Evolutionary conservation across 1,140 invertebrate species (phyloP), one percentile per base, ranked within the genome.

Genomic region (Calycopis cecrops): DNA sequence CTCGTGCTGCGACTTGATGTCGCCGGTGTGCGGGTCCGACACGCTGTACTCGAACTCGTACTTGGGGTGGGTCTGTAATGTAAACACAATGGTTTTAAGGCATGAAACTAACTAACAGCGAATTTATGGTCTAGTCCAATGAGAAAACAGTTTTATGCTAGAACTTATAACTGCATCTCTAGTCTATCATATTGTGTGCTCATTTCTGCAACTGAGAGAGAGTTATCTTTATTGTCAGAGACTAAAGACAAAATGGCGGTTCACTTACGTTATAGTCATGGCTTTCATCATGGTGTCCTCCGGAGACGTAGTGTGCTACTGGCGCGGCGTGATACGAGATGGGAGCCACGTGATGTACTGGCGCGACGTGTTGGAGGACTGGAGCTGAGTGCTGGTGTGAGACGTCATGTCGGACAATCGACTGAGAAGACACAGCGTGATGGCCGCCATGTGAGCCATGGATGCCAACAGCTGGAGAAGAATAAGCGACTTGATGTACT

Each of bases 21-120:
- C 72, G 14, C 72, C 70, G 14, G 73, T 79, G 58, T 79, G 70
- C 0, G 66, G 59, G 42, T 79, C 77, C 16, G 62, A 54, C 14
- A 88, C 84, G 37, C 75, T 76, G 72, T 89, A 89, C 35, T 80
- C 63, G 67, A 79, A 89, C 48, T 75, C 71, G 71, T 88, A 80
- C 59, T 73, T 69, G 10, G 75, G 69, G 52, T 74, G 65, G 1
- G 53, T 37, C 55, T 57, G 48, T 16, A 11, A 57, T 11, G 33
- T 21, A 11, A 48, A 9, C 12, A 8, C 6, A 37, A 35, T 3
- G 6, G 6, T 28, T n/a, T n/a, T n/a, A n/a, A n/a, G n/a, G n/a
- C n/a, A n/a, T n/a, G n/a, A n/a, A n/a, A n/a, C n/a, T n/a, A n/a
- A n/a, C n/a, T n/a, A n/a, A n/a, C n/a, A n/a, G n/a, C n/a, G n/a